Conservation (phyloP, 1,140 invertebrate genomes). For the Trichonephila clavipes region DNA sequence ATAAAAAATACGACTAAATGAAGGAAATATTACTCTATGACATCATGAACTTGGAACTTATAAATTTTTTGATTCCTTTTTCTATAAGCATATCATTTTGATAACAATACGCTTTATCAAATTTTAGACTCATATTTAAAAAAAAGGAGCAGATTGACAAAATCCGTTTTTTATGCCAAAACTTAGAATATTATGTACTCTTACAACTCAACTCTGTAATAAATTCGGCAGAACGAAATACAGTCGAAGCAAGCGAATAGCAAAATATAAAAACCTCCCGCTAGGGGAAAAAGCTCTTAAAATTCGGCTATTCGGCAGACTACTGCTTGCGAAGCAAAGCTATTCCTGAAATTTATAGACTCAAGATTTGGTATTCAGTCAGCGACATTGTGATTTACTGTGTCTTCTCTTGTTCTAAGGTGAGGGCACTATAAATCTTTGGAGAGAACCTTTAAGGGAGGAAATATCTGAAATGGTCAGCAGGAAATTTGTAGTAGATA, state of each 20-base stretch:
- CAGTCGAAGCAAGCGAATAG: not conserved
- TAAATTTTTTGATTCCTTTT: no score
- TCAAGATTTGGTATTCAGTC: not conserved
- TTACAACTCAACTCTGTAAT: not conserved
- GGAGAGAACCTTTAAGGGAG: not conserved
- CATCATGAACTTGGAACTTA: no score
- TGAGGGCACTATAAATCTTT: slow-evolving; percentile 9
- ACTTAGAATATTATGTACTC: not conserved
- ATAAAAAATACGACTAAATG: no score
- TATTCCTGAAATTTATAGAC: slow-evolving; percentile 10
- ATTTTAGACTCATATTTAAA: no score
- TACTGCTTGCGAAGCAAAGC: not conserved
- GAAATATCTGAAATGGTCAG: not conserved
- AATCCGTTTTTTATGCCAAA: not conserved
- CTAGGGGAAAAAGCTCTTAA: not conserved
- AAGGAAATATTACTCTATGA: no score
- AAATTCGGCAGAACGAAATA: not conserved
- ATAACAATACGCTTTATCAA: no score
- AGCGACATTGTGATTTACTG: not conserved
- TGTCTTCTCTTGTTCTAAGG: not conserved
- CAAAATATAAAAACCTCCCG: not conserved
- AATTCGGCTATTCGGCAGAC: not conserved
- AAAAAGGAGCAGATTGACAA: not conserved
- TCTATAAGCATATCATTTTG: no score
- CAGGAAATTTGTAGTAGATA: not conserved